phyloP scores from a whole-genome alignment of 2,888 invertebrate genomes.

The Tipula vernalis region DNA sequence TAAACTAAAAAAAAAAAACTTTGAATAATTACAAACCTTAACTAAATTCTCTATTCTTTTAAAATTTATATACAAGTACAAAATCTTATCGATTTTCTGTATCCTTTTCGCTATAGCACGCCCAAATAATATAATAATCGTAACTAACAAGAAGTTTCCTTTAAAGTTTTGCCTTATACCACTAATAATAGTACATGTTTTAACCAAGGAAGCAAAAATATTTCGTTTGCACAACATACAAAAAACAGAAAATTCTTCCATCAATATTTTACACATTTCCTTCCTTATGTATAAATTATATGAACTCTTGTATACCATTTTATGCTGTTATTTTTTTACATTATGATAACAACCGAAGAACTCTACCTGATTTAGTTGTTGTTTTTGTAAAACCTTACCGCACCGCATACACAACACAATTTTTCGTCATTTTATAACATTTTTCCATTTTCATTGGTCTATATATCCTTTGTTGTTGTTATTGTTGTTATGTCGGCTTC shows the following conservation, averaged over 20 bases:
- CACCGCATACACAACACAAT: not conserved
- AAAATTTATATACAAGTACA: not conserved
- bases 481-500: not conserved
- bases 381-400: not conserved
- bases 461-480: not conserved
- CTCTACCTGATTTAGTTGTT: not conserved
- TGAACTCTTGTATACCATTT: not conserved
- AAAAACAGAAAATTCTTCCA: not conserved
- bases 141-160: not conserved
- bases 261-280: conserved; percentile 8
- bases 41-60: not conserved
- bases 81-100: not conserved
- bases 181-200: not conserved
- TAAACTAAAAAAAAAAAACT: not conserved
- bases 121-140: not conserved
- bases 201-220: not conserved
- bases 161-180: not conserved
- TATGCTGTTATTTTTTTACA: not conserved
- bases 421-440: no score
- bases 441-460: not conserved
- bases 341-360: not conserved
- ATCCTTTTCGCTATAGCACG: not conserved
- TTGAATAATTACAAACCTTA: not conserved
- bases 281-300: conserved; percentile 6
- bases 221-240: not conserved